Base-by-base conservation (phyloP, 2,888 invertebrate species). In the Tribolium freemani region DNA sequence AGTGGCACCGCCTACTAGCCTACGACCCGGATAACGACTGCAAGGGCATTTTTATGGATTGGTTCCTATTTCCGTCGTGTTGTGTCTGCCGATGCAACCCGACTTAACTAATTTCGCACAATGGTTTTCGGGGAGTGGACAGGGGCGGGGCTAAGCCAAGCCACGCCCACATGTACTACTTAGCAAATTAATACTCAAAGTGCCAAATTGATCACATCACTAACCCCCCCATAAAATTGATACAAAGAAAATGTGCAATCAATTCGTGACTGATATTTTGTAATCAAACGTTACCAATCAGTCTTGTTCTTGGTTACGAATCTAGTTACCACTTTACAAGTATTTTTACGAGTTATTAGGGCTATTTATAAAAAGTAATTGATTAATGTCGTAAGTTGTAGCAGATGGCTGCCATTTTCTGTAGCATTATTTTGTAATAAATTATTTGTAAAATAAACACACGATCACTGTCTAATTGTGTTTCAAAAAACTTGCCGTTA, bases 21-120 rank as follows among this genome's bases (percentile, higher is more conserved):
- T 96, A 96, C 86, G 96, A 97, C 87, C 96, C 96, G 0, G 93
- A 94, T 83, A 96, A 97, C 87, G 96, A 96, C 83, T 97, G 96
- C 84, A 92, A 96, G 48, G 96, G 96, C 8, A 96, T 97, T 79
- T 97, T 97, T 87, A 95, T 96, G 78, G 96, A 97, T 86, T 97
- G 96, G 96, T 96, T 96, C 88, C 92, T 95, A 78, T 96, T 96
- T 86, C 96, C 96, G 0, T 95, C 96, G 0, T 96, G 96, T 86
- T 96, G 96, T 84, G 94, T 96, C n/a, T 97, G 96, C 86, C 88
- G 90, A 56, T 90, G 90, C 80, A 83, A 82, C 68, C 86, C 87
- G n/a, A 76, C 73, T 48, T 73, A 60, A 57, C 2, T 26, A 44
- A 21, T 20, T 46, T 48, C 9, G 31, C 54, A 26, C 21, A 26